Evolutionary conservation across 2,113 vertebrate species (phyloP).

Genomic region (Colinus virginianus): DNA sequence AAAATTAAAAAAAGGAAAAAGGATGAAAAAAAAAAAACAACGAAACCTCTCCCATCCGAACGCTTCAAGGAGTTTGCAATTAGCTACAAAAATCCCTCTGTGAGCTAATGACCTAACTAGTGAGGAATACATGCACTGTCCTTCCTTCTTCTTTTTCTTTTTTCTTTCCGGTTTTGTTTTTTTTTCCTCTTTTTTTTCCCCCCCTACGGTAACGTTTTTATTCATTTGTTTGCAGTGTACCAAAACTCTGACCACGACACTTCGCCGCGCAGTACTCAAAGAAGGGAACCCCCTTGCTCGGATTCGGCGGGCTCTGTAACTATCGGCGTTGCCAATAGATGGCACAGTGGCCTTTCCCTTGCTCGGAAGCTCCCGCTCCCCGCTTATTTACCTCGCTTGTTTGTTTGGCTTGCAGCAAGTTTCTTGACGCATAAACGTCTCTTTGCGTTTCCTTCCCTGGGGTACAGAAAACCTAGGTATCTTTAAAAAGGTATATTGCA

Average conservation of each 20-base stretch:
- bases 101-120: constrained; percentile 13
- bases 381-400: constrained; percentile 63
- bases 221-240: background rate
- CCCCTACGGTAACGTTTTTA: background rate
- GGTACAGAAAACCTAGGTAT: constrained; percentile 73
- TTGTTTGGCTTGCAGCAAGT: constrained; percentile 16
- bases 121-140: background rate
- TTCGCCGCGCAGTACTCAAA: background rate
- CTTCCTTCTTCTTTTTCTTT: background rate
- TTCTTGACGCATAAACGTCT: constrained; percentile 44
- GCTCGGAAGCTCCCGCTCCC: constrained; percentile 18
- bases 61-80: background rate
- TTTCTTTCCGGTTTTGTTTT: background rate
- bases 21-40: background rate
- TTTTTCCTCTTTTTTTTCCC: rapidly evolving
- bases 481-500: constrained; percentile 77
- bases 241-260: background rate
- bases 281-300: background rate
- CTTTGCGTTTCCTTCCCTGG: constrained; percentile 42
- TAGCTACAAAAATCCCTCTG: background rate
- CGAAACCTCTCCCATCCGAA: background rate
- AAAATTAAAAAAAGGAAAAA: too few relatives aligned
- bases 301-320: constrained; percentile 53
- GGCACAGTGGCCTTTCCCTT: constrained; percentile 73
- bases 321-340: constrained; percentile 73